Conservation (phyloP, 1,140 invertebrate genomes). For the Trichonephila inaurata region DNA sequence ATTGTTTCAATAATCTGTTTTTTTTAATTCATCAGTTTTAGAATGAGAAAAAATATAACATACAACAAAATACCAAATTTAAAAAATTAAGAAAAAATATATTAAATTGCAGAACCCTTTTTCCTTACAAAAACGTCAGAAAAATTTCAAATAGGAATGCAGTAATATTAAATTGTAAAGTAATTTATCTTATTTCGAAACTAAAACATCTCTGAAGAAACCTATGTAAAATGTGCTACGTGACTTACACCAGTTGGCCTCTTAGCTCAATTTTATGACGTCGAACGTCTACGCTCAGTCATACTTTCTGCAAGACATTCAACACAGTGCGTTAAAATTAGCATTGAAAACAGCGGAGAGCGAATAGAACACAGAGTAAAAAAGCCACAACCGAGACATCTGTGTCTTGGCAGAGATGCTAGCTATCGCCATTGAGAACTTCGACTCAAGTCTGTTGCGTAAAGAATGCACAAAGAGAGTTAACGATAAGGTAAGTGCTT, state of each 20-base stretch:
- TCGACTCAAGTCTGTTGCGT: not conserved
- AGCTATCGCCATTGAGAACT: not conserved
- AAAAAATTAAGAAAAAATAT: too few species aligned
- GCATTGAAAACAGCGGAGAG: not conserved
- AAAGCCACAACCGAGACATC: not conserved
- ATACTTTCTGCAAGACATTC: not conserved
- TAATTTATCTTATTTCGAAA: not conserved
- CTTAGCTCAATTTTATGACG: not conserved
- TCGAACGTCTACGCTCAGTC: not conserved
- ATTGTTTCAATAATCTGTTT: too few species aligned
- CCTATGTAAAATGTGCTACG: not conserved
- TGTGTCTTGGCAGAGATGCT: slow-evolving; percentile 38
- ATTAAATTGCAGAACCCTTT: too few species aligned
- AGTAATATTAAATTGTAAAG: not conserved
- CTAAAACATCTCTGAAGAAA: not conserved
- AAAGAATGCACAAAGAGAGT: not conserved
- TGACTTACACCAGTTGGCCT: not conserved
- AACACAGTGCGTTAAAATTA: slow-evolving; percentile 12
- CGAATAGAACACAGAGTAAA: not conserved
- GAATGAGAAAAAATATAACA: too few species aligned
- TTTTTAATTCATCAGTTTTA: too few species aligned
- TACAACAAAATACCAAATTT: too few species aligned
- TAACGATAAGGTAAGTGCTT: not conserved
- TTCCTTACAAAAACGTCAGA: too few species aligned
- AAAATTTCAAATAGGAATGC: too few species aligned